Percentiles rank a stretch among this genome's conserved stretches.
These are phyloP conservation scores for Percopsis transmontana DNA, from an alignment of 2,113 vertebrate genomes.

Conservation along the genomic window DNA sequence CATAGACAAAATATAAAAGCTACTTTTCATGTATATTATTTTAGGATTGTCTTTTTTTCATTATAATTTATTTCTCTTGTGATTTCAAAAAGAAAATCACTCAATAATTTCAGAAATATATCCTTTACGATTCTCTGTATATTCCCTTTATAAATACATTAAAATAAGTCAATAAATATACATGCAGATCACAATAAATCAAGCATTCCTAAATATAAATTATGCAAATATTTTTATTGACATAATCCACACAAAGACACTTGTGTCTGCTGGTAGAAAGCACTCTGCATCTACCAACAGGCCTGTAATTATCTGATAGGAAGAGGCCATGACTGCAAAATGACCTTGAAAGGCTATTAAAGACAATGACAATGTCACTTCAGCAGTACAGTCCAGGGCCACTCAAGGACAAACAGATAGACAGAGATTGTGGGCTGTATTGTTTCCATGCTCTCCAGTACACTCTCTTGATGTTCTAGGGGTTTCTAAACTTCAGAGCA, in stretches of 20 bases:
- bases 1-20: too few relatives aligned
- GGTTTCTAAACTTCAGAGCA: slow-evolving; percentile 24
- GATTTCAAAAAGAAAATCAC: not conserved
- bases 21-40: not conserved
- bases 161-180: not conserved
- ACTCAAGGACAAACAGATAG: slow-evolving; percentile 30
- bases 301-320: slow-evolving; percentile 39
- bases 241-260: too few relatives aligned
- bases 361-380: slow-evolving; percentile 37
- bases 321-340: slow-evolving; percentile 35
- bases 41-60: too few relatives aligned
- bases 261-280: too few relatives aligned
- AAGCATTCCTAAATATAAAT: slow-evolving; percentile 7
- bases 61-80: not conserved
- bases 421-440: slow-evolving; percentile 20
- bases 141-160: not conserved
- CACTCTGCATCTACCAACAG: slow-evolving; percentile 29
- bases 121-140: not conserved
- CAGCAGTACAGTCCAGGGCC: slow-evolving; percentile 25
- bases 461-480: slow-evolving; percentile 9
- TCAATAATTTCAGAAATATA: not conserved
- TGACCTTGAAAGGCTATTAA: slow-evolving; percentile 42
- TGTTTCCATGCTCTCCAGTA: slow-evolving; percentile 32
- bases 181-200: not conserved
- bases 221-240: not conserved